phyloP scores from a whole-genome alignment of 2,888 invertebrate genomes.

The Drosophila picticornis region DNA sequence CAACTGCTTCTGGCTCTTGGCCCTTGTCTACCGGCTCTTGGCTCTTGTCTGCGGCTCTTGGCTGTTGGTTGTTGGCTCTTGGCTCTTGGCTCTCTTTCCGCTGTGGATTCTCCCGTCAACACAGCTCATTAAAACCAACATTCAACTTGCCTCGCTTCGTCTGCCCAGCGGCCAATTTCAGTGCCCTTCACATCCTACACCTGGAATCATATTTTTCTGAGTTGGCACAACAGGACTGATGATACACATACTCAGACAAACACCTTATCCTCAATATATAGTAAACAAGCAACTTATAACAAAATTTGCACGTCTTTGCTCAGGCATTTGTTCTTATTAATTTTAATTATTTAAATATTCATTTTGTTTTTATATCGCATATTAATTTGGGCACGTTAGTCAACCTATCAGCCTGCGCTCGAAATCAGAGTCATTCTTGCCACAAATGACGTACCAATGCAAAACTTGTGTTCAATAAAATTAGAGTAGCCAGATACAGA shows the following conservation, averaged over 20 bases:
- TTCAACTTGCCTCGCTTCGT: slow-evolving; percentile 40
- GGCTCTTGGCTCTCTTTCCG: slow-evolving; percentile 5
- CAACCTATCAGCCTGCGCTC: neutral
- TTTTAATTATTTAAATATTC: neutral
- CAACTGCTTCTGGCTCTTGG: slow-evolving; percentile 30
- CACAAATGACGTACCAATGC: neutral
- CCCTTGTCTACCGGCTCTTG: neutral
- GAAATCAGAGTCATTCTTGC: neutral
- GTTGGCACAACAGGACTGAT: slow-evolving; percentile 21
- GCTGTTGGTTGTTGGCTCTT: neutral
- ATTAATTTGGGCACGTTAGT: neutral
- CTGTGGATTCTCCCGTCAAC: slow-evolving; percentile 58
- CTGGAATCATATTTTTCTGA: slow-evolving; percentile 21
- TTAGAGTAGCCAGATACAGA: neutral
- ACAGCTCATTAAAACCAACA: slow-evolving; percentile 67
- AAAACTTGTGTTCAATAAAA: neutral
- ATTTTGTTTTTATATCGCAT: neutral
- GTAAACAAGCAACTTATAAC: slow-evolving; percentile 33
- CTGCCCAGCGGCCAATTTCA: slow-evolving; percentile 38
- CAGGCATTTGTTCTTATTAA: neutral
- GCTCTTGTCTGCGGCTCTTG: neutral
- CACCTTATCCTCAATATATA: slow-evolving; percentile 50
- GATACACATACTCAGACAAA: slow-evolving; percentile 6
- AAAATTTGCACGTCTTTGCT: slow-evolving; percentile 22
- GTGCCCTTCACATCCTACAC: neutral